A percentile compares a stretch with the other conserved stretches of the same genome.
Conservation (phyloP, 2,797 vertebrate species). For the Oceanodroma leucorhoa region DNA sequence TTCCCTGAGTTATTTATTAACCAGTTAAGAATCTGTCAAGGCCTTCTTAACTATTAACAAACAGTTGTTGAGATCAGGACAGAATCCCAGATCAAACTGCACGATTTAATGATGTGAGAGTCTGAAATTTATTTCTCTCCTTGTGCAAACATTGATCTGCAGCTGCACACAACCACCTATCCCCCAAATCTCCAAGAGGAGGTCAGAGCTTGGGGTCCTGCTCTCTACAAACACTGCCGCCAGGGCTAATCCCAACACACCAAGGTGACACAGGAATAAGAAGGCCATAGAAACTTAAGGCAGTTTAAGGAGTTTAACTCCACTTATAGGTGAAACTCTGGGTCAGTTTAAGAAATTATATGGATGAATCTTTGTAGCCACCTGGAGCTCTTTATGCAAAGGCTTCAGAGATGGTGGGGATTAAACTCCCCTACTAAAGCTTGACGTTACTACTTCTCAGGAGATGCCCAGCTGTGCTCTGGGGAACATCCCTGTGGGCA, state of each 20-base stretch:
- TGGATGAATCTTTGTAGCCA: background rate
- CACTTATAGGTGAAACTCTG: background rate
- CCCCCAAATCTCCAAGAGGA: background rate
- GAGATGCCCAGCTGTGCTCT: background rate
- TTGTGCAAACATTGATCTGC: constrained; percentile 36
- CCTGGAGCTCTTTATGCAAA: background rate
- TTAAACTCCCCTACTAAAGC: background rate
- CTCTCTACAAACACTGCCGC: background rate
- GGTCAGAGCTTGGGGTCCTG: background rate
- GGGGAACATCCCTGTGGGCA: background rate
- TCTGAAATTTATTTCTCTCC: constrained; percentile 22
- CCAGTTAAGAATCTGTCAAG: background rate
- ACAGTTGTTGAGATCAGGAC: constrained; percentile 25
- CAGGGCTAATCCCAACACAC: background rate
- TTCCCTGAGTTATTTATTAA: constrained; percentile 39
- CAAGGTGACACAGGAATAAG: background rate
- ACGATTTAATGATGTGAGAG: background rate
- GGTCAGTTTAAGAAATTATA: background rate
- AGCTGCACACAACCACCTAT: background rate
- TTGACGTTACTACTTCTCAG: background rate
- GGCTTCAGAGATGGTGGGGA: background rate
- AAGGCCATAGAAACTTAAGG: background rate
- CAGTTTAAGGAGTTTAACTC: background rate
- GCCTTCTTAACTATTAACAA: constrained; percentile 45
- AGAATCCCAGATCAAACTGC: background rate